Base-by-base conservation (phyloP, 2,888 invertebrate species). In the Syrista parreyssii region DNA sequence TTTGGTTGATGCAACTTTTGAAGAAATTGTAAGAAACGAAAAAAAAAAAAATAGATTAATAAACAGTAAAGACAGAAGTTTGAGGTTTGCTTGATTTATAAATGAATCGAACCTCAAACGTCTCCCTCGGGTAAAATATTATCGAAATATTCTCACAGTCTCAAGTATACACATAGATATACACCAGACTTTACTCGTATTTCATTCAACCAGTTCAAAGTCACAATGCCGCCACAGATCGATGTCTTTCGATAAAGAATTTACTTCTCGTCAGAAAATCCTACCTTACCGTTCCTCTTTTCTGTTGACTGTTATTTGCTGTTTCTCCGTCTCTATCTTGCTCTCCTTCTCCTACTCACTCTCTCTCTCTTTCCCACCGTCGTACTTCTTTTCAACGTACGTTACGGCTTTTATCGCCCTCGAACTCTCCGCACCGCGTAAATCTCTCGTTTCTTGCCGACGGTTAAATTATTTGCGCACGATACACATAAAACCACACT, bases 271-370 rank as follows among this genome's bases (percentile, higher is more conserved):
- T 15, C 55, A 55, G 55, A 55, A 55, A 55, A 23, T 55, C 23
- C 23, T 23, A 55, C 2, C 9, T 55, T 55, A 36, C 23, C 55
- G 23, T 23, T 2, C 55, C 9, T 55, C 55, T 55, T 55, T 23
- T 2, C 9, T 23, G 9, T 9, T 55, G 55, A 23, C 55, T 55
- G 15, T 55, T 23, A 55, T 55, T 55, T 23, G 55, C 23, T 55
- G 40, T 55, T 55, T 55, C 15, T 55, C 23, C 6, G 2, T 55
- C 15, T 77, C 71, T 68, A 32, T 73, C 73, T 32, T 31, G 73
- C 34, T 71, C 79, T 74, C 74, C 76, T 73, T 76, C 77, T 34
- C 74, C 68, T 75, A 75, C 78, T 77, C 75, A 75, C 79, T 55
- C 75, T 69, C 73, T 55, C 76, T 79, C 72, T 76, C 69, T 12